Conservation (phyloP, 2,888 invertebrate species). For the Ametastegia equiseti region DNA sequence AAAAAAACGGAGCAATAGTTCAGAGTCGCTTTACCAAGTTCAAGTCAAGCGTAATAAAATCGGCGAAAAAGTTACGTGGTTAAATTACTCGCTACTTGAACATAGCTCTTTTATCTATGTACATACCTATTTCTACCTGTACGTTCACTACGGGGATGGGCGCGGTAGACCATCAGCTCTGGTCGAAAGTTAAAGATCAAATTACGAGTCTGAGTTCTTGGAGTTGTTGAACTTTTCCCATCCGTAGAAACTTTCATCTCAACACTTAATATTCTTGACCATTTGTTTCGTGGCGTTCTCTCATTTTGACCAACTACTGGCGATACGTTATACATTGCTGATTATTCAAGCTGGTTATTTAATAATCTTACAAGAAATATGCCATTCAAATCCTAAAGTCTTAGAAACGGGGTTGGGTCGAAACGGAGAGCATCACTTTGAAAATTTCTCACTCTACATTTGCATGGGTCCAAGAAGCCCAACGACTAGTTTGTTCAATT, state of each 20-base stretch:
- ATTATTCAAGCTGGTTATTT: too few relatives aligned
- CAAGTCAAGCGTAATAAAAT: conserved; percentile 2
- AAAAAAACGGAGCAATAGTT: not conserved
- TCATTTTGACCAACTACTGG: not conserved
- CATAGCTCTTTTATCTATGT: not conserved
- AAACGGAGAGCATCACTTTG: not conserved
- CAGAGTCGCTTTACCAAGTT: not conserved
- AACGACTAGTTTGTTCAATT: not conserved
- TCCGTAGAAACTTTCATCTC: conserved; percentile 30
- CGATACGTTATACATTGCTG: not conserved
- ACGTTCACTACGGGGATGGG: not conserved
- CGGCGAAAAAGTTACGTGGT: conserved; percentile 6
- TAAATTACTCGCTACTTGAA: conserved; percentile 36
- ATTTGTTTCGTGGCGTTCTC: not conserved
- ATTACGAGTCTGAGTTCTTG: conserved; percentile 23
- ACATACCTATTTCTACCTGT: not conserved
- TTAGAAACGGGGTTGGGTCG: not conserved
- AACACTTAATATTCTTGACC: conserved; percentile 24
- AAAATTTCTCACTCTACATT: not conserved
- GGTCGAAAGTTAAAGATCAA: conserved; percentile 31
- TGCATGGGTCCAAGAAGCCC: not conserved
- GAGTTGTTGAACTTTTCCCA: conserved; percentile 34
- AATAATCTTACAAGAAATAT: not conserved
- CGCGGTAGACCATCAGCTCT: conserved; percentile 24
- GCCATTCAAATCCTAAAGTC: too few relatives aligned